Percentiles rank a stretch among this genome's conserved stretches.
phyloP scores from a whole-genome alignment of 1,140 invertebrate species.

The Magallana gigas region DNA sequence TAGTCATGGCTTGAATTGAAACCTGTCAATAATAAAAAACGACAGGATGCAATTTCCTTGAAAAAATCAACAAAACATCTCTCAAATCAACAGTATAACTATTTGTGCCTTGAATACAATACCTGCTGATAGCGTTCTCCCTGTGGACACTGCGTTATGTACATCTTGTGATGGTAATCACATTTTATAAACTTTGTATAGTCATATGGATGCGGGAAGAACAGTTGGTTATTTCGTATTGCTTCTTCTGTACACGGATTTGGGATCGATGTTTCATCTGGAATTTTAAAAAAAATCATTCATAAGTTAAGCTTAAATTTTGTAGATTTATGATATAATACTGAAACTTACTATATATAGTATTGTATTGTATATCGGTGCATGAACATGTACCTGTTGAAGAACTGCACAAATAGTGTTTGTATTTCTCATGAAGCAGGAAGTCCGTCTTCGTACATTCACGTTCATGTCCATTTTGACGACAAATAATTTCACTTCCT shows the following conservation, averaged over 20 bases:
- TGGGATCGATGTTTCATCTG: background rate
- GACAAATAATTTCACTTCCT: conserved; percentile 41
- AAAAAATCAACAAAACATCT: too few relatives aligned
- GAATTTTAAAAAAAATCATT: background rate
- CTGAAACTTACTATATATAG: too few relatives aligned
- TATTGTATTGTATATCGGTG: too few relatives aligned
- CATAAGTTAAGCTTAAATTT: too few relatives aligned
- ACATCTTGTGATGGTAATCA: conserved; percentile 53
- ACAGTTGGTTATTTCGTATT: conserved; percentile 38
- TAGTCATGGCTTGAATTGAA: too few relatives aligned
- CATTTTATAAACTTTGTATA: conserved; percentile 59
- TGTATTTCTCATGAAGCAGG: conserved; percentile 6
- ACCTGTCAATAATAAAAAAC: too few relatives aligned
- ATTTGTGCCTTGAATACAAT: too few relatives aligned
- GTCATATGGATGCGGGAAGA: conserved; percentile 55
- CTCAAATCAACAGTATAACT: too few relatives aligned
- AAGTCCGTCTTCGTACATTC: conserved; percentile 47
- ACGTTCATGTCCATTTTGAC: conserved; percentile 43
- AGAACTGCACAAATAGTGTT: background rate
- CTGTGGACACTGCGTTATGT: conserved; percentile 54
- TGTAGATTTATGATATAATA: too few relatives aligned
- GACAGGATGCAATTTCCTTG: too few relatives aligned
- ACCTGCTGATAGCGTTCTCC: conserved; percentile 51
- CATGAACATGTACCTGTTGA: background rate
- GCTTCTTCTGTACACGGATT: conserved; percentile 49